These are phyloP conservation scores for Wiebesia pumilae DNA, from an alignment of 1,140 invertebrate species.

Conservation along the genomic window DNA sequence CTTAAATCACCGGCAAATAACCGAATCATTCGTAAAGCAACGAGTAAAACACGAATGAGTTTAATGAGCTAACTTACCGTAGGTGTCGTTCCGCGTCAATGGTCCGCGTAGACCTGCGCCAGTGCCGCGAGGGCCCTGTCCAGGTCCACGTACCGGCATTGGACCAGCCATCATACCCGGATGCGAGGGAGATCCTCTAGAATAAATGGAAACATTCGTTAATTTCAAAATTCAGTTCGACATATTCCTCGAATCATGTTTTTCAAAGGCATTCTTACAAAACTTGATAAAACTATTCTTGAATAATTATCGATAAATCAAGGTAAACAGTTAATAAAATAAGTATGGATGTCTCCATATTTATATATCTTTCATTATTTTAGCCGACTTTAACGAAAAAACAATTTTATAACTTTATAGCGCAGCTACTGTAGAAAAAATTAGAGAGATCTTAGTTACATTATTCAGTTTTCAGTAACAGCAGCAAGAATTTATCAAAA, in stretches of 20 bases:
- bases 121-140: constrained; percentile 75
- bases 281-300: neutral
- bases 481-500: too few relatives aligned
- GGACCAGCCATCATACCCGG: constrained; percentile 80
- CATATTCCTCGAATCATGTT: constrained; percentile 4
- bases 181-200: constrained; percentile 79
- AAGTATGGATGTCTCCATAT: too few relatives aligned
- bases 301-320: too few relatives aligned
- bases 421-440: too few relatives aligned
- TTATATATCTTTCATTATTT: too few relatives aligned
- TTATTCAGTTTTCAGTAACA: too few relatives aligned
- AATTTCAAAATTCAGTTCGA: neutral
- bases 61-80: constrained; percentile 83
- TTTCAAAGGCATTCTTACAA: constrained; percentile 1
- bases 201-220: constrained; percentile 55
- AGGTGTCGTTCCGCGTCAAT: constrained; percentile 85
- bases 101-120: constrained; percentile 81
- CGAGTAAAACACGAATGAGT: constrained; percentile 5
- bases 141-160: constrained; percentile 80
- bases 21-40: constrained; percentile 6
- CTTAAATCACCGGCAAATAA: constrained; percentile 26
- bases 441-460: too few relatives aligned
- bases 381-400: too few relatives aligned
- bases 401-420: too few relatives aligned
- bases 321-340: too few relatives aligned